A percentile compares a stretch with the other conserved stretches of the same genome.
phyloP scores from a whole-genome alignment of 92 coral and sea anemone species.

The Epizoanthus fatuus region DNA sequence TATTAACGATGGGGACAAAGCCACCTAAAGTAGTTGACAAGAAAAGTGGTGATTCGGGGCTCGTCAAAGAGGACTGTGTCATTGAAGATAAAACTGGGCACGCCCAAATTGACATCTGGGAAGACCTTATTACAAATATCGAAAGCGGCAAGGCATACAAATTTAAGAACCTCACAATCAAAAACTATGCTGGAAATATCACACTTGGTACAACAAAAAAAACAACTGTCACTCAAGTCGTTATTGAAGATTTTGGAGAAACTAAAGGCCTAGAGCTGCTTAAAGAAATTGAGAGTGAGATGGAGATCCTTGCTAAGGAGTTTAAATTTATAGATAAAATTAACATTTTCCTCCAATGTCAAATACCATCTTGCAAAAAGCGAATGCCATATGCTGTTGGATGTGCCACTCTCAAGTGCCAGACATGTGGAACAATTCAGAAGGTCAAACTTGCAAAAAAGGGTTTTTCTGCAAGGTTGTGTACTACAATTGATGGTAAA shows the following conservation, averaged over 20 bases:
- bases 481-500: not conserved
- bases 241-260: not conserved
- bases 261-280: not conserved
- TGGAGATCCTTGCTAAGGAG: not conserved
- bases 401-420: conserved; percentile 3
- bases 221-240: not conserved
- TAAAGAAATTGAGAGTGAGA: not conserved
- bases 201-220: conserved; percentile 8
- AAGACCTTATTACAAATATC: not conserved
- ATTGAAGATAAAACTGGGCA: conserved; percentile 15
- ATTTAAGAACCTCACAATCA: conserved; percentile 8
- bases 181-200: conserved; percentile 17
- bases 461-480: not conserved
- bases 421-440: conserved; percentile 12
- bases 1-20: conserved; percentile 13
- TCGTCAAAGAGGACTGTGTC: not conserved
- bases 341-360: not conserved
- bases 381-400: conserved; percentile 14
- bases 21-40: conserved; percentile 11
- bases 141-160: conserved; percentile 12
- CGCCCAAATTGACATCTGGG: conserved; percentile 31
- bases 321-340: conserved; percentile 25
- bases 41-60: not conserved
- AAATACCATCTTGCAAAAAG: not conserved
- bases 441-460: not conserved